Base-by-base conservation (phyloP, 2,888 invertebrate genomes). In the Platycheirus rosarum region DNA sequence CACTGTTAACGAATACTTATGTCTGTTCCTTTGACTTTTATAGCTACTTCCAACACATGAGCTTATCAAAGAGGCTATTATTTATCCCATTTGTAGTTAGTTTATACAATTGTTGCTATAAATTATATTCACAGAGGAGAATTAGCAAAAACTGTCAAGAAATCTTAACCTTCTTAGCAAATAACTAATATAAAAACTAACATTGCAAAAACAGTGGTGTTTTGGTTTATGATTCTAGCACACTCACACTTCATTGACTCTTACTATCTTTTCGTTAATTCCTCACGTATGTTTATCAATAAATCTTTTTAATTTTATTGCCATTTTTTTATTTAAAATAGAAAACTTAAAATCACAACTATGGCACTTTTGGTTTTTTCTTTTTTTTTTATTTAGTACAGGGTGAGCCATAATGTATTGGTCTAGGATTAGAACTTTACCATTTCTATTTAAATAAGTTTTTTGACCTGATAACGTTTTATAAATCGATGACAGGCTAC, bases 1-100 rank as follows among this genome's bases (percentile, higher is more conserved):
- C 76, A 82, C 82, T 77, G 77, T 55, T 62, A 55, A 76, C 65
- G 77, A 82, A 55, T 71, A n/a, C n/a, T n/a, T n/a, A 49, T 66
- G 37, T 7, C 13, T 42, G 16, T 53, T 53, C 9, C 9, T 20
- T 16, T 51, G 40, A 51, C 44, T 82, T 82, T 77, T 82, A 82
- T 82, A 82, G 76, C 14, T 3, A 40, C 13, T 46, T 23, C 8
- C 11, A 20, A n/a, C 11, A 9, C 29, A 14, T 1, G 8, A 16
- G 9, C 68, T 82, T 77, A 77, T 77, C 71, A 35, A 49, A 20
- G 16, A 35, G 13, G 44, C 46, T 65, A 60, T 65, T 78, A 70
- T 80, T 7, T 70, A 70, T 46, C 20, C 46, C 23, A 20, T 14
- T 23, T 9, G 20, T 53, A 62, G 46, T 51, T 20, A 60, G 60